Conservation (phyloP, 2,888 invertebrate species). For the Silvanus unidentatus region DNA sequence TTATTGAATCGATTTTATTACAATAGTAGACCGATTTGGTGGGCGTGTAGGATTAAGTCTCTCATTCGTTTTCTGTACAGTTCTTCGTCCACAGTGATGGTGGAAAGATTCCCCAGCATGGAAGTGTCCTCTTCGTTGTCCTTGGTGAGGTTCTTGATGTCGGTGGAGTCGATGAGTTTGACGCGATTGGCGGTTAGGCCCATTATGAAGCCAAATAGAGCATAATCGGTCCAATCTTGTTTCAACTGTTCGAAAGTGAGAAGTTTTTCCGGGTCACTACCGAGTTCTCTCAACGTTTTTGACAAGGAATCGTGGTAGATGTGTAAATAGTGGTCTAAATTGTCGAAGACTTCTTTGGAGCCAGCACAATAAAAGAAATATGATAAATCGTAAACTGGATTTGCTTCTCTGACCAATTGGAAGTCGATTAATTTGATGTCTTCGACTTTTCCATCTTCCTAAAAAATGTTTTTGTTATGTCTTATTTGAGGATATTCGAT, state of each 20-base stretch:
- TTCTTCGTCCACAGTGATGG: too few relatives aligned
- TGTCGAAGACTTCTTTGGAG: slow-evolving; percentile 21
- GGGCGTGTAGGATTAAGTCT: too few relatives aligned
- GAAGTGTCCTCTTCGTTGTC: background rate
- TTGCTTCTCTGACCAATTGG: slow-evolving; percentile 12
- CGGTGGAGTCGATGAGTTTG: background rate
- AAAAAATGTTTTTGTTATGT: too few relatives aligned
- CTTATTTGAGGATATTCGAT: too few relatives aligned
- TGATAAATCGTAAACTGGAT: slow-evolving; percentile 25
- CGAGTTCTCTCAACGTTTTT: slow-evolving; percentile 18
- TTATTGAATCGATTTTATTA: too few relatives aligned
- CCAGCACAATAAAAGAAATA: slow-evolving; percentile 30
- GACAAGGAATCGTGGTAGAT: slow-evolving; percentile 29
- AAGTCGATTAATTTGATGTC: slow-evolving; percentile 17
- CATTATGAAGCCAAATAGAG: slow-evolving; percentile 1
- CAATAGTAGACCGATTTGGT: too few relatives aligned
- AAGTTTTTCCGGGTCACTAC: slow-evolving; percentile 22
- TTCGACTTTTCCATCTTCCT: too few relatives aligned
- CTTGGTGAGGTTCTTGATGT: background rate
- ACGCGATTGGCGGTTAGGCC: background rate
- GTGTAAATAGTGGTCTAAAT: slow-evolving; percentile 26
- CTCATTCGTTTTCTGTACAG: too few relatives aligned
- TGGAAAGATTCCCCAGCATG: too few relatives aligned
- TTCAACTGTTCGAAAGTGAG: slow-evolving; percentile 22
- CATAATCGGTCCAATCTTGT: slow-evolving; percentile 14